A percentile compares a stretch with the other conserved stretches of the same genome.
Conservation (phyloP, 2,113 vertebrate genomes). For the Zosterops pallidus region DNA sequence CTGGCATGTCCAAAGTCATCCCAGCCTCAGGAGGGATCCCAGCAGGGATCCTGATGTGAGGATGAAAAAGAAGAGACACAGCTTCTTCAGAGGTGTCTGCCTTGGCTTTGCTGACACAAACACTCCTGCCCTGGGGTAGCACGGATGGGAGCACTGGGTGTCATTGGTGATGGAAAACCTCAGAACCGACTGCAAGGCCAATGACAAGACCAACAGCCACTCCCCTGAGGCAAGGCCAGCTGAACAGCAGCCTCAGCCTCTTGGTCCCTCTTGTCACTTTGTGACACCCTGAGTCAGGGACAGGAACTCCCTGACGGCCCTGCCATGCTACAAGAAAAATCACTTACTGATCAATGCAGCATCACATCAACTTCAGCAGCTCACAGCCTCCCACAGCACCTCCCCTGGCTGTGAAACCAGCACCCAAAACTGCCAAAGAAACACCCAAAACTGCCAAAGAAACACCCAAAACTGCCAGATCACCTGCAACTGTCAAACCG, state of each 20-base stretch:
- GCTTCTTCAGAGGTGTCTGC: neutral
- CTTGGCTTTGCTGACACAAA: neutral
- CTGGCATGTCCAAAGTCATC: neutral
- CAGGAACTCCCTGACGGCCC: neutral
- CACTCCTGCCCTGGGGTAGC: neutral
- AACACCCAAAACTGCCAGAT: neutral
- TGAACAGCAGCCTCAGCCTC: neutral
- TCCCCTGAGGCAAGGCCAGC: neutral
- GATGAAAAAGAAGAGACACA: neutral
- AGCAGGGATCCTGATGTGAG: neutral
- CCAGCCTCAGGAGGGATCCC: neutral
- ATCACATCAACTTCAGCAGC: neutral
- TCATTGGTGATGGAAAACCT: neutral
- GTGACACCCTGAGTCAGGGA: neutral
- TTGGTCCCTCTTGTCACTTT: neutral
- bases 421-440: fast-evolving
- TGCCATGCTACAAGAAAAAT: neutral
- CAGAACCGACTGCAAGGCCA: fast-evolving
- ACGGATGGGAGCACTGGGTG: neutral
- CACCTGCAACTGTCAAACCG: neutral
- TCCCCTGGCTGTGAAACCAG: neutral
- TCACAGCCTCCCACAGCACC: neutral
- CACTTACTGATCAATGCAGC: neutral
- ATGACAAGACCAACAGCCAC: neutral
- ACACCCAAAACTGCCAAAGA: fast-evolving